Conservation (phyloP, 2,113 vertebrate genomes). For the Syngnathus floridae region DNA sequence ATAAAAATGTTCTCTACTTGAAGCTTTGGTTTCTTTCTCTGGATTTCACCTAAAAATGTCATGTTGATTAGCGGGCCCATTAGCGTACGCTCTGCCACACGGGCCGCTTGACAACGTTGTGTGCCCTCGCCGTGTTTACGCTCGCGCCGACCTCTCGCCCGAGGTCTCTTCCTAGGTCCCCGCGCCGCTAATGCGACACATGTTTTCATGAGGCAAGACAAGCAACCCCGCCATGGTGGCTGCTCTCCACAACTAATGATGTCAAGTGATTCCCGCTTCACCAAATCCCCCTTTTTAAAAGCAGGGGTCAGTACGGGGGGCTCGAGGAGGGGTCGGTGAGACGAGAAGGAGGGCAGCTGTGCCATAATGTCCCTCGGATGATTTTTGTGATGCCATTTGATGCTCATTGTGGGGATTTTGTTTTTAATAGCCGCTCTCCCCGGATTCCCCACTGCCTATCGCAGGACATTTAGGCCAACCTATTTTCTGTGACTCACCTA, state of each 20-base stretch:
- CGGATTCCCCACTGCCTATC: slow-evolving; percentile 49
- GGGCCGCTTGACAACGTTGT: neutral
- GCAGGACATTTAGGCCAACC: no score
- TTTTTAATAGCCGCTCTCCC: slow-evolving; percentile 76
- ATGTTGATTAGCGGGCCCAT: neutral
- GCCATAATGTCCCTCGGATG: slow-evolving; percentile 73
- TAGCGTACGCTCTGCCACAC: no score
- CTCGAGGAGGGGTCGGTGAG: slow-evolving; percentile 30
- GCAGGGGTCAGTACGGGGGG: slow-evolving; percentile 27
- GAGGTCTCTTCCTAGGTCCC: slow-evolving; percentile 59
- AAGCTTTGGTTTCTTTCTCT: no score
- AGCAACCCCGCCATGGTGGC: slow-evolving; percentile 68
- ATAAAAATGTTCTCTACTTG: no score
- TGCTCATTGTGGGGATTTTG: slow-evolving; percentile 73
- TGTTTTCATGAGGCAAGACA: slow-evolving; percentile 71
- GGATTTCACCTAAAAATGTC: no score
- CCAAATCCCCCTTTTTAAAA: slow-evolving; percentile 67
- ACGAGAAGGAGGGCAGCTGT: slow-evolving; percentile 22
- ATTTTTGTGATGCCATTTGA: slow-evolving; percentile 57
- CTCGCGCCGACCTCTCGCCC: slow-evolving; percentile 64
- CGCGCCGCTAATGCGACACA: slow-evolving; percentile 61
- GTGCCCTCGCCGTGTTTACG: neutral
- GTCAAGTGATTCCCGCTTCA: slow-evolving; percentile 72
- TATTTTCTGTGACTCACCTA: no score
- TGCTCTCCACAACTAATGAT: slow-evolving; percentile 74